Evolutionary conservation across 2,113 vertebrate species (phyloP).

Genomic region (Spilogale gracilis): DNA sequence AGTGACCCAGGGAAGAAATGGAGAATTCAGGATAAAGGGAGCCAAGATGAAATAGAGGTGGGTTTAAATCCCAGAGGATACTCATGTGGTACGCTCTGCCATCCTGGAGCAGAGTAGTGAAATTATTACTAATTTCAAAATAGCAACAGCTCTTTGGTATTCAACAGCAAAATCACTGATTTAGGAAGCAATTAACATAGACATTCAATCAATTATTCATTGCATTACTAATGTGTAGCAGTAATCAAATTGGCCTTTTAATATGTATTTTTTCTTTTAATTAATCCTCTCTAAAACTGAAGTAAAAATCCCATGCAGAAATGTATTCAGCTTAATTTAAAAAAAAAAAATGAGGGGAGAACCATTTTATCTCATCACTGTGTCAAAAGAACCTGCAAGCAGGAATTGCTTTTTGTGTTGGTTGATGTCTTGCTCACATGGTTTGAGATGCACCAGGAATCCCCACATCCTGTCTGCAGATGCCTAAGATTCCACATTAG

Average conservation of each 20-base stretch:
- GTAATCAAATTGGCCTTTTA: constrained; percentile 82
- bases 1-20: not conserved
- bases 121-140: constrained; percentile 69
- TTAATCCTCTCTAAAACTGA: constrained; percentile 75
- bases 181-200: constrained; percentile 81
- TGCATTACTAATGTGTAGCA: constrained; percentile 70
- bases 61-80: not conserved
- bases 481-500: not conserved
- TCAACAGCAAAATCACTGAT: constrained; percentile 72
- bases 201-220: constrained; percentile 79
- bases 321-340: constrained; percentile 65
- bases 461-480: not conserved
- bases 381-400: not conserved
- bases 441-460: not conserved
- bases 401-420: not conserved
- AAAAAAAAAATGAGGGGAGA: not conserved
- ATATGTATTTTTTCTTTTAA: constrained; percentile 83
- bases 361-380: not conserved
- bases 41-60: not conserved
- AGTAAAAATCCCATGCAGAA: constrained; percentile 64
- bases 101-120: not conserved
- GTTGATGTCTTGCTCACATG: not conserved
- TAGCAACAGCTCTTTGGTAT: constrained; percentile 63
- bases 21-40: not conserved
- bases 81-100: not conserved